These are phyloP conservation scores for Ostrea denselamellosa DNA, from an alignment of 1,140 invertebrate species.

Conservation along the genomic window DNA sequence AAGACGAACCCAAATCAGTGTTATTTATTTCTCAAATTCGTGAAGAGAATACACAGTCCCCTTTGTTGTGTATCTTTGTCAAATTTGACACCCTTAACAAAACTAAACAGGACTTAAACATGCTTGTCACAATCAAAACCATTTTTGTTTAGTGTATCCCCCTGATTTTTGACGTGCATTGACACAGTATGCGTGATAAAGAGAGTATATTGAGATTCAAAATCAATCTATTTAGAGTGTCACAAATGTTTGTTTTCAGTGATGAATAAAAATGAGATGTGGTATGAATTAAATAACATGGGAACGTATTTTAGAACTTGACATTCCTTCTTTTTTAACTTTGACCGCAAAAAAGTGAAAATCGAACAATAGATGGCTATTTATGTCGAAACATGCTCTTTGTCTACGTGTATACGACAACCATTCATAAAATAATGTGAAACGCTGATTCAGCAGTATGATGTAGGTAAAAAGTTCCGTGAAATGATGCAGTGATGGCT, in stretches of 20 bases:
- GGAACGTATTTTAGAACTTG: constrained; percentile 30
- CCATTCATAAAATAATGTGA: constrained; percentile 8
- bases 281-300: background rate
- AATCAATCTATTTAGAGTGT: background rate
- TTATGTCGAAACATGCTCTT: background rate
- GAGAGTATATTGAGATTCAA: background rate
- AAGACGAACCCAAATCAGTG: background rate
- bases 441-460: background rate
- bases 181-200: background rate
- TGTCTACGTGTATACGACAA: background rate
- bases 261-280: constrained; percentile 13
- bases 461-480: background rate
- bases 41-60: background rate
- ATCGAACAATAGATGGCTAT: background rate
- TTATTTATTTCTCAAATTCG: constrained; percentile 34
- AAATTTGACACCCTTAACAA: constrained; percentile 29
- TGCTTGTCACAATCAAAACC: constrained; percentile 26
- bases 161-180: background rate
- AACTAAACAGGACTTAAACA: background rate
- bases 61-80: constrained; percentile 15
- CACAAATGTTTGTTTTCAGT: background rate
- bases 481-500: background rate
- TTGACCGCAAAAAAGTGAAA: background rate
- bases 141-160: background rate
- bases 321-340: background rate